Percentiles rank a stretch among this genome's conserved stretches.
phyloP scores from a whole-genome alignment of 2,888 invertebrate species.

The Habroteleia sp. region DNA sequence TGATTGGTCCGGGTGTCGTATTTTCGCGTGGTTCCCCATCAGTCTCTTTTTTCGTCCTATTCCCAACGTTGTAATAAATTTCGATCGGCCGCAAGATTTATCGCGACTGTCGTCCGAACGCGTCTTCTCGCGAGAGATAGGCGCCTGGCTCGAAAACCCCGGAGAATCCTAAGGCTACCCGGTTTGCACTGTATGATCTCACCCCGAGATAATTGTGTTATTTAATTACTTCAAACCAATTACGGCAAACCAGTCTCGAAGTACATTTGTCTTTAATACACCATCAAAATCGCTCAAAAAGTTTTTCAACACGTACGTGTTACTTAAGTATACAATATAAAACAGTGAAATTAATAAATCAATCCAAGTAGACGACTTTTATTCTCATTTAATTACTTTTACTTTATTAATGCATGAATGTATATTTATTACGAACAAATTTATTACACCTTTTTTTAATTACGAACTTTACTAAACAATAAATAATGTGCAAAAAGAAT shows the following conservation, averaged over 20 bases:
- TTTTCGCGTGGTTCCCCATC: constrained; percentile 47
- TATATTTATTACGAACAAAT: too few species aligned
- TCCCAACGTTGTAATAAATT: constrained; percentile 48
- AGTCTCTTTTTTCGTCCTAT: constrained; percentile 45
- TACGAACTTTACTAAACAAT: too few species aligned
- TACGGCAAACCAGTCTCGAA: constrained; percentile 68
- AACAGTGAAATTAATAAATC: too few species aligned
- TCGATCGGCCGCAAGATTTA: constrained; percentile 70
- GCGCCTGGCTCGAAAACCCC: constrained; percentile 48
- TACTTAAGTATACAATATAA: too few species aligned
- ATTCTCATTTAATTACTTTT: too few species aligned
- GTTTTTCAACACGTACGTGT: too few species aligned
- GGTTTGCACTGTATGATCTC: constrained; percentile 63
- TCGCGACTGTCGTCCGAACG: constrained; percentile 66
- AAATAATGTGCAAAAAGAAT: too few species aligned
- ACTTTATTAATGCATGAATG: too few species aligned
- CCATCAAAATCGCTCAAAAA: too few species aligned
- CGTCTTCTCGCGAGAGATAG: constrained; percentile 66
- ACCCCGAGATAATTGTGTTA: constrained; percentile 73
- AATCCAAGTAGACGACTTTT: too few species aligned
- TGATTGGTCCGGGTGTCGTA: constrained; percentile 56
- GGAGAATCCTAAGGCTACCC: constrained; percentile 72
- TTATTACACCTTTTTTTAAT: too few species aligned
- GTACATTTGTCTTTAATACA: not conserved
- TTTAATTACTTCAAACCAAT: constrained; percentile 77